Base-by-base conservation (phyloP, 2,113 vertebrate species). In the Chrysemys picta region DNA sequence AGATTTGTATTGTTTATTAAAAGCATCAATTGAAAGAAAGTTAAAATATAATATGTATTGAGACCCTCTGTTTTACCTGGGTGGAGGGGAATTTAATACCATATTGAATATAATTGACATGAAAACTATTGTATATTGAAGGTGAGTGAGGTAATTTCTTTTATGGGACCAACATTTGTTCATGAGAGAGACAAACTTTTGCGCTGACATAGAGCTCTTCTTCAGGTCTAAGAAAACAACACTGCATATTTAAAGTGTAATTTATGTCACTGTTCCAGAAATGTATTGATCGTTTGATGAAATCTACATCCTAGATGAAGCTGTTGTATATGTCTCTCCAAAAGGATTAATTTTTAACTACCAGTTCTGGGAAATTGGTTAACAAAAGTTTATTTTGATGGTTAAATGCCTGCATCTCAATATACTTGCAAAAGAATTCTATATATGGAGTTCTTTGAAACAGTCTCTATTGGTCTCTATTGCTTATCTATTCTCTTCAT, bases 51-150 rank as follows among this genome's bases (percentile, higher is more conserved):
- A 82, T 84, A 86, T 69, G 49, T 89, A 86, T 93, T 89, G 93
- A 49, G 29, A 91, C 0, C 0, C 72, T 25, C 42, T 86, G 2
- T 2, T 79, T 78, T 94, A 90, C 89, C 91, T 4, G 16, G 11
- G 12, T 12, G 69, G 52, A 31, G 5, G 85, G 94, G 95, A 96
- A 94, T 19, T 31, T 76, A 94, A 96, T 94, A 95, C 89, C 94
- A 95, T 92, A 81, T 96, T 88, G 53, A 75, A 84, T 75, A 96
- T 91, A 53, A 96, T 94, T 97, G 95, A 88, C 85, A 92, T 95
- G 80, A 29, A 78, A 27, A 47, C 50, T 56, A 82, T 90, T 93
- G 92, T 47, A 24, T 85, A 91, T 92, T 80, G 82, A 91, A 85
- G 65, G n/a, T 50, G n/a, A n/a, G 65, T 38, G 19, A 38, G n/a